A percentile compares a stretch with the other conserved stretches of the same genome.
Conservation (phyloP, 2,797 vertebrate genomes). For the Anas bernieri region DNA sequence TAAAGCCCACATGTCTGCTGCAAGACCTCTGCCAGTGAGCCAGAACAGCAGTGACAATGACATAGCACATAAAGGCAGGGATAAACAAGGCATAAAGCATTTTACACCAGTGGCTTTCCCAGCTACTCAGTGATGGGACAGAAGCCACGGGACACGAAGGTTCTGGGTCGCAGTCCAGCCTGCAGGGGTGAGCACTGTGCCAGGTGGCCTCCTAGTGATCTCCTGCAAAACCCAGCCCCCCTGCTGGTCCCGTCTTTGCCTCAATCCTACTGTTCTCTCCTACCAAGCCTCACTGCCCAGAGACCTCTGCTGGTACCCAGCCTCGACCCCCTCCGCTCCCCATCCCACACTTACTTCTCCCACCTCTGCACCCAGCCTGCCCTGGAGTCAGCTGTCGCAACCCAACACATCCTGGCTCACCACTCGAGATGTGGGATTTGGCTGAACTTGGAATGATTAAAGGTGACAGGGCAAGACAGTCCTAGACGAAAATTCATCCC, state of each 20-base stretch:
- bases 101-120: background rate
- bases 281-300: background rate
- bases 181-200: background rate
- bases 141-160: background rate
- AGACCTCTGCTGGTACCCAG: background rate
- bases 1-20: background rate
- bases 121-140: background rate
- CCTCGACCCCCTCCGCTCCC: background rate
- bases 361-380: background rate
- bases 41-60: background rate
- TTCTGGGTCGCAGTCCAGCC: background rate
- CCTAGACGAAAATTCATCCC: background rate
- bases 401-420: background rate
- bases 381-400: background rate
- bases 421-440: background rate
- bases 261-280: background rate
- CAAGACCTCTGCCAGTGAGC: background rate
- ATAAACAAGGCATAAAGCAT: background rate
- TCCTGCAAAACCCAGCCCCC: background rate
- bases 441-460: background rate
- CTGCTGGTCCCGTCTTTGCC: background rate
- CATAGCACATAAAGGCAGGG: background rate
- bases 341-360: background rate
- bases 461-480: background rate
- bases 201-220: background rate